phyloP scores from a whole-genome alignment of 2,888 invertebrate genomes.

The Hydrotaea cyrtoneurina region DNA sequence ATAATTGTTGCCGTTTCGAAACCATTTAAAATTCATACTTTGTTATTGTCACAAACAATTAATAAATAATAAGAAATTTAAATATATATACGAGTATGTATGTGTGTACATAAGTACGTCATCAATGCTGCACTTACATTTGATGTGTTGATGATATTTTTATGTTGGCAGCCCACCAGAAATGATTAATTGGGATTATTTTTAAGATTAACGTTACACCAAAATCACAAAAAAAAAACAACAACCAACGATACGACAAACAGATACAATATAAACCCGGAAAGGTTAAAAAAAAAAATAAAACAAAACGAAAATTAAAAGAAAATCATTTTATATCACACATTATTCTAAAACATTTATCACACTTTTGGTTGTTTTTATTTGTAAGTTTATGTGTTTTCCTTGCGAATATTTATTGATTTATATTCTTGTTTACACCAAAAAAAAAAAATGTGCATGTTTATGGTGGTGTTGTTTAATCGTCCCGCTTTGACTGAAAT shows the following conservation, averaged over 20 bases:
- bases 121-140: neutral
- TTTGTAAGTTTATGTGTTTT: neutral
- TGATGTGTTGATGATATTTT: neutral
- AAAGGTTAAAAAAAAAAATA: neutral
- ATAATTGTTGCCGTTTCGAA: neutral
- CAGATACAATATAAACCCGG: neutral
- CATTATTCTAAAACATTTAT: neutral
- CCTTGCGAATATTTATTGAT: too few species aligned
- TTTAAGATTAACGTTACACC: neutral
- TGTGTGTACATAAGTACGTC: neutral
- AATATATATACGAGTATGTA: neutral
- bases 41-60: slow-evolving; percentile 11
- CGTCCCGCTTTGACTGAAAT: neutral
- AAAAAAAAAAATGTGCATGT: neutral
- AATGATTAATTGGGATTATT: neutral
- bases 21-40: neutral
- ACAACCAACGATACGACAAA: neutral
- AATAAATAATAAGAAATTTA: neutral
- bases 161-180: neutral
- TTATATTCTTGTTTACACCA: too few species aligned
- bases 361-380: neutral
- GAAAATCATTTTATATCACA: neutral
- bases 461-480: neutral
- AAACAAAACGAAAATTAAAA: neutral
- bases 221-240: neutral